Evolutionary conservation across 1,140 invertebrate genomes (phyloP).

Genomic region (Carposina sasakii): DNA sequence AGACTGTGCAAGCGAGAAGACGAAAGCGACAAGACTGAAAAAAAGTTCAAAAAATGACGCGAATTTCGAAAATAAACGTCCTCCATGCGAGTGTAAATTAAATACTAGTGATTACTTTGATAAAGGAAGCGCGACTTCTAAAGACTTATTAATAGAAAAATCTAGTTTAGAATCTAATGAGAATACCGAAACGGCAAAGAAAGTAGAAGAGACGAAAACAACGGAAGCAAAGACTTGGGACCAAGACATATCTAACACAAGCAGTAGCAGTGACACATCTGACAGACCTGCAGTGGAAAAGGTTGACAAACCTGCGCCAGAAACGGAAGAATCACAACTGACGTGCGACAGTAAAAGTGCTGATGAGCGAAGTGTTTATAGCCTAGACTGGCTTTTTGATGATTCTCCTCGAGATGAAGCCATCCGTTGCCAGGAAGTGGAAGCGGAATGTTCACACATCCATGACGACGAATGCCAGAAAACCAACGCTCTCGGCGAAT

Average conservation of each 20-base stretch:
- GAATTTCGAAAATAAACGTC: slow-evolving; percentile 30
- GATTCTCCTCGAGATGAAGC: slow-evolving; percentile 31
- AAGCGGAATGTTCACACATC: slow-evolving; percentile 17
- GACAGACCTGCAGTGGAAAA: slow-evolving; percentile 45
- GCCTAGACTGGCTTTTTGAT: slow-evolving; percentile 68
- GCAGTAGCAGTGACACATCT: slow-evolving; percentile 71
- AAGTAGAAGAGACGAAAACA: slow-evolving; percentile 46
- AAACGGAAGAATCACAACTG: slow-evolving; percentile 58
- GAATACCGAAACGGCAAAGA: slow-evolving; percentile 41
- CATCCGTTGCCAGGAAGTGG: slow-evolving; percentile 26
- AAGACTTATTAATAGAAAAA: slow-evolving; percentile 76
- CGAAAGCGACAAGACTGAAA: slow-evolving; percentile 65
- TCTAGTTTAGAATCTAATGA: slow-evolving; percentile 71
- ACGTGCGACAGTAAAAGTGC: slow-evolving; percentile 59
- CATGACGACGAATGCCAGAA: slow-evolving; percentile 49
- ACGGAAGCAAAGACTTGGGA: slow-evolving; percentile 63
- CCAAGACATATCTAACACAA: slow-evolving; percentile 73
- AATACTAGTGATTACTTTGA: slow-evolving; percentile 65
- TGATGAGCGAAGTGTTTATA: slow-evolving; percentile 66
- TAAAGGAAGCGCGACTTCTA: slow-evolving; percentile 76
- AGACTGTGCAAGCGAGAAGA: slow-evolving; percentile 48
- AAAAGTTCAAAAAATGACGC: slow-evolving; percentile 57
- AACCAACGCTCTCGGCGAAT: slow-evolving; percentile 54
- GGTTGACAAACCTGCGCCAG: slow-evolving; percentile 36
- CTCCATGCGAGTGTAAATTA: slow-evolving; percentile 54